Conservation (phyloP, 2,888 invertebrate species). For the Podabrus alpinus region DNA sequence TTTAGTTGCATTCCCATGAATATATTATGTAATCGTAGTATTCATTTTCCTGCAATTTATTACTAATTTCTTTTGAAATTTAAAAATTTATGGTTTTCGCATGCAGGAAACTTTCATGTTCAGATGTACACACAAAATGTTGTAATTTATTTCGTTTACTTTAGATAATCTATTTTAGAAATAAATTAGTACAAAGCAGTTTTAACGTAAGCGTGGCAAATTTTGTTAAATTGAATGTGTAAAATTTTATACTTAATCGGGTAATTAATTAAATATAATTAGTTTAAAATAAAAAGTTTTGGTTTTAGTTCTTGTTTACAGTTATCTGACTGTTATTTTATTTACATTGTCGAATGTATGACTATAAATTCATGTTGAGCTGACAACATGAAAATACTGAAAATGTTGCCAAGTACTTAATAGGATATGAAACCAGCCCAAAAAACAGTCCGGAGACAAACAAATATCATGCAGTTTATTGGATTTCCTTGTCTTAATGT, state of each 20-base stretch:
- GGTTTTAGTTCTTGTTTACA: not conserved
- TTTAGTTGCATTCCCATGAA: not conserved
- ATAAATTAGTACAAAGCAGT: not conserved
- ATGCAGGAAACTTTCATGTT: not conserved
- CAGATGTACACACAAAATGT: not conserved
- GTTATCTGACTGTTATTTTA: not conserved
- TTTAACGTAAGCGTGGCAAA: not conserved
- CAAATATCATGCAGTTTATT: not conserved
- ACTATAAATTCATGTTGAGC: not conserved
- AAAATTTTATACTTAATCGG: too few relatives aligned
- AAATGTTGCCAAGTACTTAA: not conserved
- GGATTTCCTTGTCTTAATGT: not conserved
- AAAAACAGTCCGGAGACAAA: not conserved
- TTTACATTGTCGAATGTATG: not conserved
- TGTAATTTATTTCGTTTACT: not conserved
- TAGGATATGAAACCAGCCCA: not conserved
- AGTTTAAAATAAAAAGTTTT: not conserved
- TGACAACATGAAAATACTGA: not conserved
- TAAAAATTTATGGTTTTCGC: not conserved
- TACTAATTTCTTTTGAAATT: not conserved
- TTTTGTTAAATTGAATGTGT: not conserved
- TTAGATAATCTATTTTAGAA: not conserved
- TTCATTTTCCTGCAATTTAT: not conserved
- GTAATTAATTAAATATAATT: not conserved
- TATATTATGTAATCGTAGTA: not conserved